phyloP scores from a whole-genome alignment of 1,140 invertebrate species.

The Heliconius eleuchia region DNA sequence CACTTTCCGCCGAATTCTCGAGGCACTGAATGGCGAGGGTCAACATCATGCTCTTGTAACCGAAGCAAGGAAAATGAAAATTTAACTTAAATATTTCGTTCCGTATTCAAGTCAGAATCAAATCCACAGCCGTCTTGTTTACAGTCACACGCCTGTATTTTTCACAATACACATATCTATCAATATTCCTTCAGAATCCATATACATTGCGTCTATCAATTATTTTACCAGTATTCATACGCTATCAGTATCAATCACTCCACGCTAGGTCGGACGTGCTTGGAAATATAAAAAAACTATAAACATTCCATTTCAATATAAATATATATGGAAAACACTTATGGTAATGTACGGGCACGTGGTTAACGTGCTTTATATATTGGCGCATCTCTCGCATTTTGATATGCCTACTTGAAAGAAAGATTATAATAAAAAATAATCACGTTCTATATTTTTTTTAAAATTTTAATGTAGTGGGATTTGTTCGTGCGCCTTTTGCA shows the following conservation, averaged over 20 bases:
- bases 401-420: neutral
- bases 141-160: neutral
- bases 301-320: neutral
- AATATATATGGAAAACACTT: slow-evolving; percentile 23
- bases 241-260: slow-evolving; percentile 41
- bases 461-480: too few species aligned
- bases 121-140: too few species aligned
- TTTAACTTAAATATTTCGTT: too few species aligned
- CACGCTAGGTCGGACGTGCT: slow-evolving; percentile 32
- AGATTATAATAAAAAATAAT: neutral
- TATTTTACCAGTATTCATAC: slow-evolving; percentile 26
- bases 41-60: too few species aligned
- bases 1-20: neutral
- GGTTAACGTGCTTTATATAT: neutral
- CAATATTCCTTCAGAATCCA: neutral
- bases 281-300: slow-evolving; percentile 31
- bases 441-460: too few species aligned
- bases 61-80: too few species aligned
- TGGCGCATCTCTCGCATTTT: neutral
- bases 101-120: too few species aligned
- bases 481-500: too few species aligned
- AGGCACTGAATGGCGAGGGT: too few species aligned
- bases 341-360: neutral
- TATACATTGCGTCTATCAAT: neutral
- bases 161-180: neutral